phyloP scores from a whole-genome alignment of 2,797 vertebrate species.

The Tympanoctomys barrerae region DNA sequence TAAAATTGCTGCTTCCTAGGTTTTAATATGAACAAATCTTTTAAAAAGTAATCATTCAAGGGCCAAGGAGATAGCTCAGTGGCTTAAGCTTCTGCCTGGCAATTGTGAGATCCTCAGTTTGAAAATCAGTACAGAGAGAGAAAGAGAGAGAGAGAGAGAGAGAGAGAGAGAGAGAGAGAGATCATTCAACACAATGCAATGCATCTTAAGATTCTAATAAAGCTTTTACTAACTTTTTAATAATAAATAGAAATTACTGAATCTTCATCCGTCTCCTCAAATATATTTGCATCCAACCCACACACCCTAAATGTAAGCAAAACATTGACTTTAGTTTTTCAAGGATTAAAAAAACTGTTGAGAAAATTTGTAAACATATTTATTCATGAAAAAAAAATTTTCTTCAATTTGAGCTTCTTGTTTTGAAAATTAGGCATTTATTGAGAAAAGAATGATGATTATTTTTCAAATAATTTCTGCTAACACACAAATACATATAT shows the following conservation, averaged over 20 bases:
- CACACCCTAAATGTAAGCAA: background rate
- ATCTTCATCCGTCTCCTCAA: background rate
- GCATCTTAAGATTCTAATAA: background rate
- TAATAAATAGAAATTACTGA: background rate
- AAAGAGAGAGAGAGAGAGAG: too few species aligned
- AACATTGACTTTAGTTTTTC: background rate
- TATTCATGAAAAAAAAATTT: background rate
- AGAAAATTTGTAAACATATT: background rate
- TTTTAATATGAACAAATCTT: background rate
- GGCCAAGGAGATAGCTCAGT: too few species aligned
- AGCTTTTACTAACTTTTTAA: background rate
- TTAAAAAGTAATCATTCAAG: background rate
- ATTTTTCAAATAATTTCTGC: slow-evolving; percentile 30
- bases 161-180: too few species aligned
- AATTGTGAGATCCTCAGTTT: too few species aligned
- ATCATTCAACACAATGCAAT: background rate
- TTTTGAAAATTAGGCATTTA: slow-evolving; percentile 26
- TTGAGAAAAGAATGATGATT: background rate
- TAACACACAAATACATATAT: background rate
- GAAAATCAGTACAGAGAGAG: too few species aligned
- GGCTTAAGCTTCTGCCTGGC: too few species aligned
- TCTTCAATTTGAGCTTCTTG: background rate
- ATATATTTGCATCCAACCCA: background rate
- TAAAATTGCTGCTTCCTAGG: background rate
- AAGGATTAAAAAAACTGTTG: background rate